A percentile compares a stretch with the other conserved stretches of the same genome.
Evolutionary conservation across 2,797 vertebrate species (phyloP).

Genomic region (Molossus molossus): DNA sequence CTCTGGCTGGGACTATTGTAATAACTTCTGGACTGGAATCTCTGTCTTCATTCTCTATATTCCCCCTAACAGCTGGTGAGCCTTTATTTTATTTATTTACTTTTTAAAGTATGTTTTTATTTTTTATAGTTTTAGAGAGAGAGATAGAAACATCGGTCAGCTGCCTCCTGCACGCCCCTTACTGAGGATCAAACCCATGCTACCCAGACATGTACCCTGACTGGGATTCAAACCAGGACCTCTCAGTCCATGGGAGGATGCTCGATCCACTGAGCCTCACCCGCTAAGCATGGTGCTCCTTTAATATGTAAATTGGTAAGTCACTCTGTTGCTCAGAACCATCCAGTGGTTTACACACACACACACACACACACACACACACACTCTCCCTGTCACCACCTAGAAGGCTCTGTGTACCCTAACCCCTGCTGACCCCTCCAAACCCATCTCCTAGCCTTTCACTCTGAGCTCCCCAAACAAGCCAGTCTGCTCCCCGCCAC

Average conservation of each 20-base stretch:
- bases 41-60: neutral
- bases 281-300: neutral
- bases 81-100: neutral
- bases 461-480: neutral
- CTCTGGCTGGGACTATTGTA: neutral
- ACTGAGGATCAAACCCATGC: too few relatives aligned
- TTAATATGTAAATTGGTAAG: neutral
- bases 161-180: too few relatives aligned
- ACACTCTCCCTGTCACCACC: neutral
- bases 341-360: neutral
- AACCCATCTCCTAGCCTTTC: neutral
- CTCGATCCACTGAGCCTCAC: too few relatives aligned
- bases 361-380: too few relatives aligned
- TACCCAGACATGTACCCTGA: too few relatives aligned
- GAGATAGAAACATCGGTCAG: too few relatives aligned
- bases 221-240: too few relatives aligned
- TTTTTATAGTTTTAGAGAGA: too few relatives aligned
- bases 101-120: too few relatives aligned
- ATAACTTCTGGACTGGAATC: neutral
- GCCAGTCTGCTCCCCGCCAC: rapidly evolving
- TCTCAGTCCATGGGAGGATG: too few relatives aligned
- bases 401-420: neutral
- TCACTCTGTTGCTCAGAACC: neutral
- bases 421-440: neutral
- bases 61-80: neutral